Evolutionary conservation across 23 tunicate species (phyloP), one percentile per base, ranked within the genome.

Genomic region (Trididemnum clinides): DNA sequence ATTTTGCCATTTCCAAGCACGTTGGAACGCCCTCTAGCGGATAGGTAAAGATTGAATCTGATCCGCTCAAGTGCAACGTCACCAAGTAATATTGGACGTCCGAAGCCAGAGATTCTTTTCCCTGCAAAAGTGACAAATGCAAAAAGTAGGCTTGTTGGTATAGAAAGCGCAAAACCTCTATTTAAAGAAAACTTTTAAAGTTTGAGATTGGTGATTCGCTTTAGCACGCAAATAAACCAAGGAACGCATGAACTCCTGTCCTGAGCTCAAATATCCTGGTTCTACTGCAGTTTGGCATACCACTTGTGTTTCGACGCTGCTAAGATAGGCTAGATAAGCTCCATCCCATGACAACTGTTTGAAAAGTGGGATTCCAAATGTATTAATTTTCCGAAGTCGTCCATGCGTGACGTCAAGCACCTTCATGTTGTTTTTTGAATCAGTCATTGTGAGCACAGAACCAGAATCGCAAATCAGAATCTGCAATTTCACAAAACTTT

Each of bases 21-120:
- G 82, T 73, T 21, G 88, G 88, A 0, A 62, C 69, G 73, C 88
- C 63, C 51, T 85, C 88, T 33, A 85, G 57, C 26, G 88, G 88
- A 57, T 85, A 85, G 10, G 73, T 74, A 25, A 49, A 32, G 1
- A 59, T 5, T 0, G 39, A 34, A 26, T 59, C 50, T 33, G 36
- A 59, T 18, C 66, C 64, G 25, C 59, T 27, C 31, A 74, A 5
- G 10, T 74, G 57, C 0, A 57, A 31, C 4, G 74, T 34, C 2
- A 58, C 74, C 59, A 85, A 59, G 29, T 74, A 34, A 58, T 73
- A 74, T 28, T 51, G 12, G 0, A 59, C 75, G 1, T 64, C 86
- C 19, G 22, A 0, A 0, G 59, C 12, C 1, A 2, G 4, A 73
- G n/a, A 20, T 12, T 73, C 57, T 36, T 73, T 28, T 26, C 38